phyloP scores from a whole-genome alignment of 2,797 vertebrate genomes.

The Notamacropus eugenii region DNA sequence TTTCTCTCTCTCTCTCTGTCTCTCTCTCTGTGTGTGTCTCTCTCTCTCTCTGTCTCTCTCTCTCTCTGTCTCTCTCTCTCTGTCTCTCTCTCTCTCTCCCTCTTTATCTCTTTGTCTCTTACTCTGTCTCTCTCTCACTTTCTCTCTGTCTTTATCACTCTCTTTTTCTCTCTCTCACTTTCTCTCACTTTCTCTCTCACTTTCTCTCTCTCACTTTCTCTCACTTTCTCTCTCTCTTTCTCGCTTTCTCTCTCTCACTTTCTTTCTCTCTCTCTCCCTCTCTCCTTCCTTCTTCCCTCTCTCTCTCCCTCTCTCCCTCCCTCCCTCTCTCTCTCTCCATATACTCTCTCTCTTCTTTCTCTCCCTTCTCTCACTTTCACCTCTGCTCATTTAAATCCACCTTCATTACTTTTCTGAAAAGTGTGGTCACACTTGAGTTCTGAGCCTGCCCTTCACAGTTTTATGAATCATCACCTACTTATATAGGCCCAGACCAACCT shows the following conservation, averaged over 20 bases:
- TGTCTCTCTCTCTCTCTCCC: too few species aligned
- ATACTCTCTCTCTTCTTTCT: not conserved
- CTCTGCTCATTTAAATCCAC: conserved; percentile 4
- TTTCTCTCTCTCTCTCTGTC: too few species aligned
- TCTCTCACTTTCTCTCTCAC: not conserved
- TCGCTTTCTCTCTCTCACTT: not conserved
- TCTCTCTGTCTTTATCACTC: too few species aligned
- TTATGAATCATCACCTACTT: conserved; percentile 29
- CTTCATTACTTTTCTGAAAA: conserved; percentile 53
- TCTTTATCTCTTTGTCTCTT: too few species aligned
- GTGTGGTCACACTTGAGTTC: conserved; percentile 31
- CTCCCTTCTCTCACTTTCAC: not conserved
- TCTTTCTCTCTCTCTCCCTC: not conserved
- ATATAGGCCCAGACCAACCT: conserved; percentile 41
- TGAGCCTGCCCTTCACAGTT: not conserved
- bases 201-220: not conserved
- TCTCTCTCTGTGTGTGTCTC: too few species aligned
- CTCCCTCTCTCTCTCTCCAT: too few species aligned
- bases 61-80: too few species aligned
- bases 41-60: too few species aligned
- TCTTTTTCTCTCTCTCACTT: too few species aligned
- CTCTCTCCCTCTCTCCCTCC: not conserved
- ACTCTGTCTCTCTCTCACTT: too few species aligned
- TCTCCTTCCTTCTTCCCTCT: not conserved
- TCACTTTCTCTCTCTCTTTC: not conserved